phyloP scores from a whole-genome alignment of 92 coral and sea anemone genomes.

The Heteractis magnifica region DNA sequence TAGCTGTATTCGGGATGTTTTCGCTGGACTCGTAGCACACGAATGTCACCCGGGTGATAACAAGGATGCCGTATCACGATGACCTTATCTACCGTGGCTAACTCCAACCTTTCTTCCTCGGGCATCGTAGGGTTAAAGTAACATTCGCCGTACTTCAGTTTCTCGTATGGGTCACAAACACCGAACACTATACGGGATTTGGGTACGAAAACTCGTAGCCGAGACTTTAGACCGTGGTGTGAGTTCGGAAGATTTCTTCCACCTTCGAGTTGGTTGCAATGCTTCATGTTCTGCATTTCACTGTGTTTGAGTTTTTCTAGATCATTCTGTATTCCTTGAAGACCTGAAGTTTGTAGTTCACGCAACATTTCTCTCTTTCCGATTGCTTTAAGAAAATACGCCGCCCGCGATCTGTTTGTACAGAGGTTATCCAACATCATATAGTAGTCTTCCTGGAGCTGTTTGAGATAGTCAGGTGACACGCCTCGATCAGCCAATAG shows the following conservation, averaged over 20 bases:
- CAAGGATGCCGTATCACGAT: slow-evolving; percentile 84
- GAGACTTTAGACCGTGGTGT: slow-evolving; percentile 41
- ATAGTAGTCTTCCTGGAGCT: slow-evolving; percentile 78
- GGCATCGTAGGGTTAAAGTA: slow-evolving; percentile 85
- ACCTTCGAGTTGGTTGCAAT: slow-evolving; percentile 52
- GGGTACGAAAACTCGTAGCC: slow-evolving; percentile 81
- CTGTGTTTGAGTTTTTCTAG: slow-evolving; percentile 46
- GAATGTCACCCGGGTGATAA: slow-evolving; percentile 88
- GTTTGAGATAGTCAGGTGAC: slow-evolving; percentile 64
- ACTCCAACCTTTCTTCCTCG: slow-evolving; percentile 59
- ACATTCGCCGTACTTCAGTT: slow-evolving; percentile 79
- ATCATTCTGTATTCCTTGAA: slow-evolving; percentile 43
- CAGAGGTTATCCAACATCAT: slow-evolving; percentile 58
- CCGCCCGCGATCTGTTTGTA: slow-evolving; percentile 54
- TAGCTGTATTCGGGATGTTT: slow-evolving; percentile 57
- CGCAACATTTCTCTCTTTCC: slow-evolving; percentile 54
- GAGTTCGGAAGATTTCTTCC: slow-evolving; percentile 34
- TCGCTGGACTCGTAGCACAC: slow-evolving; percentile 65
- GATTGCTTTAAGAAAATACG: slow-evolving; percentile 58
- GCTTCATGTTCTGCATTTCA: slow-evolving; percentile 64
- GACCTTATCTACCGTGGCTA: slow-evolving; percentile 42
- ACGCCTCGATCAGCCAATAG: slow-evolving; percentile 92
- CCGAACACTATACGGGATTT: slow-evolving; percentile 88
- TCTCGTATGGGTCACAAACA: slow-evolving; percentile 85
- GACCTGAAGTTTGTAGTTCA: slow-evolving; percentile 44